Evolutionary conservation across 2,888 invertebrate species (phyloP), one percentile per base, ranked within the genome.

Genomic region (Tipula helvola): DNA sequence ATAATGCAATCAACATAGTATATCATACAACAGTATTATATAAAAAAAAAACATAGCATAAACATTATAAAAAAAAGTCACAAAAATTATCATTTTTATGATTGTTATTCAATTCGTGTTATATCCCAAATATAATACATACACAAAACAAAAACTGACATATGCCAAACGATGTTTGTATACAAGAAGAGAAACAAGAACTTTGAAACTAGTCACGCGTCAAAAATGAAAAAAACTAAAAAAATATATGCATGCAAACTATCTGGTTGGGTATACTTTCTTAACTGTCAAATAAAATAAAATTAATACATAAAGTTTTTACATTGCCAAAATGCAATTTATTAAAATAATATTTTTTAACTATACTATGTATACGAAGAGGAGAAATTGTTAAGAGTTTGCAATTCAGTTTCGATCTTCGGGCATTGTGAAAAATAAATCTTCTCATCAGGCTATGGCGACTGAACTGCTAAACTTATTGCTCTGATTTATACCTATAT

Each of bases 31-130:
- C 71, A 57, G 52, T 18, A 57, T 16, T 28, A 28, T 28, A 28
- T 28, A 28, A 28, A 28, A 28, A 28, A 28, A 28, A 28, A 28
- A 57, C 16, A 57, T 44, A 12, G 44, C 44, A 44, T 16, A 57
- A 57, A 57, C 36, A 83, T 83, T 2, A 84, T 39, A 84, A 84
- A 84, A 84, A 39, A 83, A 83, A 84, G 84, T 84, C 84, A 84
- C 84, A 84, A 84, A 84, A 39, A 84, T 84, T 84, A 84, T 84
- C 16, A 16, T 84, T 84, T 84, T 84, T 84, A 84, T 84, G 36
- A 84, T 84, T 84, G 84, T 41, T 84, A 84, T 84, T 84, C 84
- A 41, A 84, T 84, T 84, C 84, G 84, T 84, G 84, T 84, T 84
- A 84, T 41, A 84, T 39, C 41, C 36, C 36, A 84, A 84, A 41